Conservation (phyloP, 2,113 vertebrate genomes). For the Donacobius atricapilla region DNA sequence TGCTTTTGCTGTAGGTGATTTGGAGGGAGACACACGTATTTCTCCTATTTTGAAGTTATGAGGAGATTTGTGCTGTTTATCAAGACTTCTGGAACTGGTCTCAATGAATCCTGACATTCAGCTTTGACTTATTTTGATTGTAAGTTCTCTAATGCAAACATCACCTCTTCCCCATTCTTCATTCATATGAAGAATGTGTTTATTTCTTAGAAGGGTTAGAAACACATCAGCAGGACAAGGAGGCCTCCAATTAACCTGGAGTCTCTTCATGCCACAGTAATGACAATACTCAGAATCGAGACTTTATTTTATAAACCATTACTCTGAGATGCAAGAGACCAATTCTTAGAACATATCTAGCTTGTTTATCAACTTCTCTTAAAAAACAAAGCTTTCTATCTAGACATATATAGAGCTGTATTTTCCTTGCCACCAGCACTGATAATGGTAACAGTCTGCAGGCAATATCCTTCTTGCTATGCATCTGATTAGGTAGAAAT, state of each 20-base stretch:
- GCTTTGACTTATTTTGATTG: not conserved
- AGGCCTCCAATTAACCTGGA: not conserved
- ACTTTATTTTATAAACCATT: not conserved
- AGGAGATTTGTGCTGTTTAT: not conserved
- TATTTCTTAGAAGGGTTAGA: not conserved
- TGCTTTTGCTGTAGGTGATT: not conserved
- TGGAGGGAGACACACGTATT: rapidly evolving
- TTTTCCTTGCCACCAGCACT: conserved; percentile 5
- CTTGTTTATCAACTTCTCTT: not conserved
- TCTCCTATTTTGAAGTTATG: not conserved
- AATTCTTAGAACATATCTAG: not conserved
- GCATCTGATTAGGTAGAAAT: conserved; percentile 60
- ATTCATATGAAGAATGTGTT: not conserved
- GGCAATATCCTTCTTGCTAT: conserved; percentile 38
- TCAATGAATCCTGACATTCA: not conserved
- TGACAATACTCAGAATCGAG: not conserved
- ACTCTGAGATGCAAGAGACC: not conserved
- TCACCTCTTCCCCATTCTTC: not conserved
- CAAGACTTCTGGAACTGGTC: not conserved
- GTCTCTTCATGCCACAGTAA: not conserved
- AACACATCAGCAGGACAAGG: not conserved
- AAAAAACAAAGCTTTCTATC: not conserved
- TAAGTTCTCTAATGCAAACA: not conserved
- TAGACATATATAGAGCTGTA: not conserved
- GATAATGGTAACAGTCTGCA: conserved; percentile 35